Evolutionary conservation across 2,113 vertebrate genomes (phyloP).

Genomic region (Dicerorhinus sumatrensis): DNA sequence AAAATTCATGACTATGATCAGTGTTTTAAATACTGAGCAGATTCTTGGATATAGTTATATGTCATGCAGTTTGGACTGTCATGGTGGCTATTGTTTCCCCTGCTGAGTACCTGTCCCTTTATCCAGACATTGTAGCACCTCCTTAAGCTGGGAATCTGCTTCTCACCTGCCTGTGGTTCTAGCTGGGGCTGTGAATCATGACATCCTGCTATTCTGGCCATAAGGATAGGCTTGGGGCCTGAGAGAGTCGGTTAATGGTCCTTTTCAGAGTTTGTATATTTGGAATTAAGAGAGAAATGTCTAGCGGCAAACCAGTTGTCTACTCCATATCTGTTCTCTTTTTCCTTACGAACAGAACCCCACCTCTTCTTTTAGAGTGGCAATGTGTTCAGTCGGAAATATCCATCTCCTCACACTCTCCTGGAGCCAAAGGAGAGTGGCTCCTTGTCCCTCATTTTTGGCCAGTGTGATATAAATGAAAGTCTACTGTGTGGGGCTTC

Average conservation of each 20-base stretch:
- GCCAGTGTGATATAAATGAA: background rate
- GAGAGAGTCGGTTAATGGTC: background rate
- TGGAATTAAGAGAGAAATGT: background rate
- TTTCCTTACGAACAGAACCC: background rate
- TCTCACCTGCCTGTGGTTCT: background rate
- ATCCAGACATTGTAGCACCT: background rate
- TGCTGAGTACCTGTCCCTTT: background rate
- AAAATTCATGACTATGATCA: background rate
- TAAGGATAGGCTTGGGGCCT: fast-evolving
- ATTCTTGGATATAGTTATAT: background rate
- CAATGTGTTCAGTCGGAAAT: background rate
- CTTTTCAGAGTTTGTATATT: background rate
- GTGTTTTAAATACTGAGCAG: background rate
- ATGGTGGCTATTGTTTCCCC: background rate
- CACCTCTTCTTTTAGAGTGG: background rate
- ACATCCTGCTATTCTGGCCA: background rate
- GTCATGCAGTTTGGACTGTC: background rate
- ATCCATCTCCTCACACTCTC: background rate
- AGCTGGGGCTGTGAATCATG: background rate
- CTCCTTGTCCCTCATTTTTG: background rate
- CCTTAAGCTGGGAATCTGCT: background rate
- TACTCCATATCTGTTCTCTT: background rate
- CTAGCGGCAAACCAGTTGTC: background rate
- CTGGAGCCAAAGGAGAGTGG: background rate
- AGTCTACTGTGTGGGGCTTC: background rate